A percentile compares a stretch with the other conserved stretches of the same genome.
These are phyloP conservation scores for Dryococelus australis DNA, from an alignment of 2,888 invertebrate genomes.

Conservation along the genomic window DNA sequence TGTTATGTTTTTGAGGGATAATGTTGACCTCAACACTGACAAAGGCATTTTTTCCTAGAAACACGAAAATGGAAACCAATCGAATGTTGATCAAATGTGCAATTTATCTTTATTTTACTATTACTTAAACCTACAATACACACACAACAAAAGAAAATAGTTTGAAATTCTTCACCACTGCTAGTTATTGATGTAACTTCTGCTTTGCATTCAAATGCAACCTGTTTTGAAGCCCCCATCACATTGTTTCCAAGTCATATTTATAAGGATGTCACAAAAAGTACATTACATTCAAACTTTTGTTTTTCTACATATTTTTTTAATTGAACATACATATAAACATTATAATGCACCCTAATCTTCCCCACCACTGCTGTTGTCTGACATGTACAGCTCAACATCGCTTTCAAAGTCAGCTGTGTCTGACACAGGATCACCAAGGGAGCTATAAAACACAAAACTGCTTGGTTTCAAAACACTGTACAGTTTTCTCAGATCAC, in stretches of 20 bases:
- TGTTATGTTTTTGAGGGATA: not conserved
- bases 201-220: not conserved
- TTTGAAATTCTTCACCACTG: not conserved
- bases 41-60: not conserved
- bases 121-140: not conserved
- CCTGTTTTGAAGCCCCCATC: not conserved
- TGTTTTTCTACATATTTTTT: not conserved
- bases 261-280: not conserved
- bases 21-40: not conserved
- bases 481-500: not conserved
- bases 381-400: not conserved
- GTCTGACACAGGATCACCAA: not conserved
- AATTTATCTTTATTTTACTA: not conserved
- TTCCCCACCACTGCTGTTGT: not conserved
- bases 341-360: not conserved
- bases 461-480: conserved; percentile 11
- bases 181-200: not conserved
- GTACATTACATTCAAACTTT: not conserved
- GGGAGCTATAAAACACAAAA: not conserved
- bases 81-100: not conserved
- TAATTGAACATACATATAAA: not conserved
- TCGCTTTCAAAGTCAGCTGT: not conserved
- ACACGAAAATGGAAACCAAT: not conserved
- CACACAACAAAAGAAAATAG: not conserved
- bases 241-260: not conserved